These are phyloP conservation scores for Ochotona curzoniae DNA, from an alignment of 2,113 vertebrate genomes.

Conservation along the genomic window DNA sequence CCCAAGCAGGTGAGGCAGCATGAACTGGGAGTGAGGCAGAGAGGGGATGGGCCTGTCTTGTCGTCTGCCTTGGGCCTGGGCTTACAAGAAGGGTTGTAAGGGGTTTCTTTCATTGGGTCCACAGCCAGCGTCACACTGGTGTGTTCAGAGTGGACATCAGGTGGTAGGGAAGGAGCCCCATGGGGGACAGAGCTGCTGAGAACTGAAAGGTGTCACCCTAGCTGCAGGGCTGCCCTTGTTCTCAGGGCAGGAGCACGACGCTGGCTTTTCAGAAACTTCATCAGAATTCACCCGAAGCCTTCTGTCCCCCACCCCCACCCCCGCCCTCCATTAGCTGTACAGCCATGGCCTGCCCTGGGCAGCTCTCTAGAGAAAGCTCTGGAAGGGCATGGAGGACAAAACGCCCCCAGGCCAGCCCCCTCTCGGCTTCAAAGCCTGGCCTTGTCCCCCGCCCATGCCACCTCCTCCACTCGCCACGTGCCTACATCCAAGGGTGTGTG, in stretches of 20 bases:
- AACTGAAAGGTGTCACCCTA: no score
- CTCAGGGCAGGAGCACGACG: not conserved
- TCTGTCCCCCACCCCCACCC: not conserved
- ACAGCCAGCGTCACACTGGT: not conserved
- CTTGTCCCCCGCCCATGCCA: no score
- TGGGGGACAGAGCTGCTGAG: not conserved
- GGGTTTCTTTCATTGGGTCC: not conserved
- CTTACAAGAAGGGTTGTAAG: not conserved
- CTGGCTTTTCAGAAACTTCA: constrained; percentile 33
- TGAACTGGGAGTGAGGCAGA: not conserved
- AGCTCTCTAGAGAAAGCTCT: constrained; percentile 23
- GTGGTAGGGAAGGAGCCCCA: not conserved
- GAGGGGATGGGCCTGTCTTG: not conserved
- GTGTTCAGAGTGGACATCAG: not conserved
- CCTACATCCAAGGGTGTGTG: not conserved
- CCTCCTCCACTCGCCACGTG: not conserved
- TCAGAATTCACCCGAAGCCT: constrained; percentile 1
- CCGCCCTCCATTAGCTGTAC: not conserved
- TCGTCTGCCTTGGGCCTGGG: not conserved
- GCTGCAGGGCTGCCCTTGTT: not conserved
- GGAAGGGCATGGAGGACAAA: not conserved
- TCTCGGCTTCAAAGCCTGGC: not conserved
- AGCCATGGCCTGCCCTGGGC: not conserved
- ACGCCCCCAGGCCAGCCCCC: not conserved
- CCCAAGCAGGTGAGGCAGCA: not conserved